Base-by-base conservation (phyloP, 2,888 invertebrate species). In the Thalpophila matura region DNA sequence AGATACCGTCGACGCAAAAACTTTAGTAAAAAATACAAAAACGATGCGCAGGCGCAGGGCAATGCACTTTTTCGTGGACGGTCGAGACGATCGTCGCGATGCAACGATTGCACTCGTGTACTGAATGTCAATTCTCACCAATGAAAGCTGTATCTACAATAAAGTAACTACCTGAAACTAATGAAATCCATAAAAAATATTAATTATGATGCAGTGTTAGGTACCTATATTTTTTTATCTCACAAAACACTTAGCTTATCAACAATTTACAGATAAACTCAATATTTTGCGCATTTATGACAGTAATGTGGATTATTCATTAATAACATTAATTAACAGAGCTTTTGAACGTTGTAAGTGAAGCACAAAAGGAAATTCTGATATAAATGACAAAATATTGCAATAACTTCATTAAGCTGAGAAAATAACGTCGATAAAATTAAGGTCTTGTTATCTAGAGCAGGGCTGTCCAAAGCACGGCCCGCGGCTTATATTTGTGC, bases 21-120 rank as follows among this genome's bases (percentile, higher is more conserved):
- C 87, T 79, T 80, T 76, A 82, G 80, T 86, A 89, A 87, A 87
- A 63, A 88, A 83, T 70, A 81, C 80, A 85, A 86, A 84, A 74
- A 68, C 77, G 69, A 79, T 79, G 78, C 82, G 77, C 83, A 67
- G 61, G 64, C 85, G 74, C 82, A 81, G 93, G 94, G 91, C 94
- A 94, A 91, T 93, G 94, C 89, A 91, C 95, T 89, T 91, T 89
- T 90, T 91, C 86, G 91, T 90, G 86, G 74, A 79, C 89, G 89
- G 89, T 88, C 90, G 86, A 81, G 87, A 83, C 88, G 88, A 89
- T 84, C 86, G 84, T 74, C 71, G 86, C 67, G 80, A 82, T 79
- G 83, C 85, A 86, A 80, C 81, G 77, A 82, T 80, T 81, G 86
- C 78, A 83, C 83, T 82, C 86, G 89, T 88, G 89, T 85, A 84